Percentiles rank a stretch among this genome's conserved stretches.
Evolutionary conservation across 1,140 invertebrate species (phyloP).

Genomic region (Hycleus phaleratus): DNA sequence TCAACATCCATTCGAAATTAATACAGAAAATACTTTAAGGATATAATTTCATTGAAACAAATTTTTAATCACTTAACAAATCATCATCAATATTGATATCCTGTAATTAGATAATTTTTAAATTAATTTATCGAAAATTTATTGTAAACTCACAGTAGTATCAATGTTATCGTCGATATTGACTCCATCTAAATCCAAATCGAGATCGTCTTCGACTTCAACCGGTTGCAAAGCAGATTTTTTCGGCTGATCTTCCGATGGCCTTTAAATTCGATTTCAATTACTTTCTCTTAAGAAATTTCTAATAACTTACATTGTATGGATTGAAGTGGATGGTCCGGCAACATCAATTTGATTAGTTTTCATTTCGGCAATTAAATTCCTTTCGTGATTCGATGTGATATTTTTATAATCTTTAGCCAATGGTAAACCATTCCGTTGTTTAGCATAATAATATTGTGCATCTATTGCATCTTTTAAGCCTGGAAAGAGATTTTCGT

Average conservation of each 20-base stretch:
- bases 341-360: constrained; percentile 37
- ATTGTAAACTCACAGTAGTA: constrained; percentile 46
- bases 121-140: constrained; percentile 2
- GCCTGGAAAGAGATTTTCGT: constrained; percentile 95
- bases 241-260: not conserved
- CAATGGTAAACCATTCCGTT: constrained; percentile 46
- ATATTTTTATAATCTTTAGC: constrained; percentile 47
- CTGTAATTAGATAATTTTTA: constrained; percentile 40
- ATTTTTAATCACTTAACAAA: constrained; percentile 46
- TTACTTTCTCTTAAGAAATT: no score
- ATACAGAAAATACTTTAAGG: constrained; percentile 1
- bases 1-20: not conserved
- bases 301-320: no score
- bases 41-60: not conserved
- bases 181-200: constrained; percentile 53
- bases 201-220: constrained; percentile 48
- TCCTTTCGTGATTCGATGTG: constrained; percentile 63
- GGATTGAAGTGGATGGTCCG: not conserved
- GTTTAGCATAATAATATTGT: constrained; percentile 58
- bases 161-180: constrained; percentile 60
- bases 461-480: constrained; percentile 67
- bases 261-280: not conserved
- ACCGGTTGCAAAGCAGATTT: constrained; percentile 21
- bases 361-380: constrained; percentile 65
- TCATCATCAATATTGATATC: constrained; percentile 61